Evolutionary conservation across 2,797 vertebrate species (phyloP), one percentile per base, ranked within the genome.

Genomic region (Alectoris magna): DNA sequence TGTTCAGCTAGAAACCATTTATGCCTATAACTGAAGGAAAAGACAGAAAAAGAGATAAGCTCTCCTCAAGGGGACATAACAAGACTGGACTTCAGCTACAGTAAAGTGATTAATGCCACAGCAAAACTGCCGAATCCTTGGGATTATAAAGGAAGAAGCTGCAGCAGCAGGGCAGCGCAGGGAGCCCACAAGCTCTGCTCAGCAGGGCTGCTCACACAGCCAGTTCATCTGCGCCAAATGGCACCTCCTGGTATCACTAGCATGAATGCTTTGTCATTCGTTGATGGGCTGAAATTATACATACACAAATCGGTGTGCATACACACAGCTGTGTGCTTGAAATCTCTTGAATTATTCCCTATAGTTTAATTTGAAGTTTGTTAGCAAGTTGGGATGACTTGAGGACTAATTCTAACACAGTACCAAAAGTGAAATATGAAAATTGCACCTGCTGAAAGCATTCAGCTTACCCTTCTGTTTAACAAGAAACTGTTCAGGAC

Each of bases 151-250:
- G 38, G 51, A 56, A 59, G 26, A 70, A 70, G 39, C 0, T 46
- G 43, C 34, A 79, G 46, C 71, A 62, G 27, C 24, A 26, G 10
- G 3, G 7, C 29, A 64, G 44, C 2, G 9, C 29, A 44, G 39
- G 26, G 11, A 7, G 14, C 41, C 4, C 0, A 0, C 31, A 26
- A 26, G 11, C 63, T 78, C n/a, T 27, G 82, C 59, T 38, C 5
- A 0, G 16, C 11, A 2, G n/a, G 56, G 59, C 59, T 4, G 7
- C 27, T 82, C 44, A 6, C 51, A 53, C 27, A 29, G 15, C 6
- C 17, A 51, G 26, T 15, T 15, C 8, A 10, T 51, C 49, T 16
- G 14, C 6, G 26, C 23, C 36, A 8, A 70, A 15, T 17, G 10
- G 44, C 2, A 5, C 18, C 7, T 49, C 7, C 43, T 9, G 6